phyloP scores from a whole-genome alignment of 1,140 invertebrate genomes.

The Dinothrombium tinctorium region DNA sequence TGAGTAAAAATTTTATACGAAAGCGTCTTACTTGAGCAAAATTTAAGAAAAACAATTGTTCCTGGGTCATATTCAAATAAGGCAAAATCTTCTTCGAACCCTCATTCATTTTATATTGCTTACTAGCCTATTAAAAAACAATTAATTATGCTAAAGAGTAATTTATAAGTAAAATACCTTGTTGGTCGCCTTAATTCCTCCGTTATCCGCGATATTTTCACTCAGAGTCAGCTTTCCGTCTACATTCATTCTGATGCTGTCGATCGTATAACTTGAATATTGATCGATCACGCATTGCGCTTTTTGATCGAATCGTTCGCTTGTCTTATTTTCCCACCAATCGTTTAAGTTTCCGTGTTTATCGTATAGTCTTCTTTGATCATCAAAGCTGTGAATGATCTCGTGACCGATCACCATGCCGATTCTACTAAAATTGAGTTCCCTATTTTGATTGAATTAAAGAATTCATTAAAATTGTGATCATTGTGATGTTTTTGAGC shows the following conservation, averaged over 20 bases:
- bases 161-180: too few species aligned
- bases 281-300: conserved; percentile 10
- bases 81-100: too few species aligned
- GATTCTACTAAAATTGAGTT: conserved; percentile 28
- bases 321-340: not conserved
- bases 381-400: conserved; percentile 28
- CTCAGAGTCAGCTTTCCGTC: conserved; percentile 14
- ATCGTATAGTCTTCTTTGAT: conserved; percentile 24
- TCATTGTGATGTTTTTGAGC: too few species aligned
- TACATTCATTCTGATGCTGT: conserved; percentile 26
- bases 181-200: conserved; percentile 26
- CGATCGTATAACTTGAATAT: conserved; percentile 4
- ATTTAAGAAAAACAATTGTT: conserved; percentile 69
- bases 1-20: not conserved
- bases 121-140: too few species aligned
- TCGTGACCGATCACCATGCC: conserved; percentile 18
- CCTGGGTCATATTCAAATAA: conserved; percentile 23
- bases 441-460: too few species aligned
- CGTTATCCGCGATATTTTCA: conserved; percentile 32
- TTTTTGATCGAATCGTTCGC: not conserved
- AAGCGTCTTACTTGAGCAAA: conserved; percentile 28
- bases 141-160: too few species aligned
- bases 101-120: too few species aligned
- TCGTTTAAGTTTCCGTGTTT: conserved; percentile 29
- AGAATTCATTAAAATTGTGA: too few species aligned